Evolutionary conservation across 2,888 invertebrate genomes (phyloP).

Genomic region (Nomada lathburiana): DNA sequence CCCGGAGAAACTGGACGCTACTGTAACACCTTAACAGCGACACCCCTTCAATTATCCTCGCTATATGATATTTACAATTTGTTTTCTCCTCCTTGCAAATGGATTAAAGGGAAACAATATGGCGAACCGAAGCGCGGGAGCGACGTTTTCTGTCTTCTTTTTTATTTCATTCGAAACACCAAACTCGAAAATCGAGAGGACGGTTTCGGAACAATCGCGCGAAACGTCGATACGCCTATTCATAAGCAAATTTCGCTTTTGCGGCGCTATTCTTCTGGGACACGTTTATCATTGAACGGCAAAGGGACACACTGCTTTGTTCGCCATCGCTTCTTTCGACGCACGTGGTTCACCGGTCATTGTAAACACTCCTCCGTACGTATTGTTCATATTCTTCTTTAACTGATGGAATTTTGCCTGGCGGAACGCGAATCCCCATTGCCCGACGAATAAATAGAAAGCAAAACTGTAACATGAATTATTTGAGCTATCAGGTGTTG

Average conservation of each 20-base stretch:
- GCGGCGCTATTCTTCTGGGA: slow-evolving; percentile 9
- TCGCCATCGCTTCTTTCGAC: not conserved
- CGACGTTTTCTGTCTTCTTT: not conserved
- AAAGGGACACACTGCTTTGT: slow-evolving; percentile 26
- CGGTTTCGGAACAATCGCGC: slow-evolving; percentile 17
- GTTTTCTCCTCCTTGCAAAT: not conserved
- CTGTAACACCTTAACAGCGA: slow-evolving; percentile 1
- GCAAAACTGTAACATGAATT: no score
- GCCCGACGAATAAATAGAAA: not conserved
- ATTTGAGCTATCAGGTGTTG: no score
- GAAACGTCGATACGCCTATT: slow-evolving; percentile 33
- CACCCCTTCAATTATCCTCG: not conserved
- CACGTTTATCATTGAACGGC: slow-evolving; percentile 11
- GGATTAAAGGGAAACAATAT: not conserved
- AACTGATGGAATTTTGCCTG: not conserved
- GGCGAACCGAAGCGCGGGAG: not conserved
- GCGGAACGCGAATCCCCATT: not conserved
- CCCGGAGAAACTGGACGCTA: slow-evolving; percentile 29
- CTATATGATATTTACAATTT: not conserved
- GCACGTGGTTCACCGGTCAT: not conserved
- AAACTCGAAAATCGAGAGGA: slow-evolving; percentile 15
- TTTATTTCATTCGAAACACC: not conserved
- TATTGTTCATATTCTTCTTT: not conserved
- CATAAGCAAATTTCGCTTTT: slow-evolving; percentile 46
- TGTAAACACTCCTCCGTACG: not conserved